Evolutionary conservation across 1,140 invertebrate species (phyloP), one percentile per base, ranked within the genome.

Genomic region (Drosophila albomicans): DNA sequence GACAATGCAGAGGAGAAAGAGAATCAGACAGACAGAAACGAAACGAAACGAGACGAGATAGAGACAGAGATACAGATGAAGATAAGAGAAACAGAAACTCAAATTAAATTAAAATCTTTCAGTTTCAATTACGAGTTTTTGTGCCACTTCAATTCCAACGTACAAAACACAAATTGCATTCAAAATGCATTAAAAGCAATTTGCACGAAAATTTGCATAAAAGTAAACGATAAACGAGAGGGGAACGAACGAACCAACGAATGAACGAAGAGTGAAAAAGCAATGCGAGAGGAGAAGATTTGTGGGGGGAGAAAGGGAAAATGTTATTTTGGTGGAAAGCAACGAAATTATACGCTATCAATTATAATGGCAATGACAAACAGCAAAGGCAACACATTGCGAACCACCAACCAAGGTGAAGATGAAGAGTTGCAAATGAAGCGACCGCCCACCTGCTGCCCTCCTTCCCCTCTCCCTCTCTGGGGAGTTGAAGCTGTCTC

Each of bases 101-200:
- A 89, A 88, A 88, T 88, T 88, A 88, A 88, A 88, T 88, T 88
- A 88, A 88, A 88, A 88, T 89, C 85, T 88, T 88, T 88, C 86
- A 89, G 85, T 88, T 88, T 88, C 85, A 88, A 88, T 88, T 88
- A 88, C 85, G 85, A 88, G 85, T 88, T 88, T 88, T 89, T 88
- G 85, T 89, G 69, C 81, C 85, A 89, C 84, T 88, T 87, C 85
- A 89, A 84, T 85, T 89, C 81, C 85, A 81, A 74, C 81, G 87
- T 89, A 88, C 80, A 88, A 88, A 88, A 89, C 85, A 85, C 85
- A 88, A 88, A 88, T 88, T 88, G 85, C 85, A 88, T 89, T 88
- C 86, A 85, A 89, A 88, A 88, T 88, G 86, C 85, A 88, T 88
- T 88, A 88, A 88, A 88, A 88, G 85, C 86, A 88, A 88, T 89